Evolutionary conservation across 2,888 invertebrate species (phyloP).

Genomic region (Lasioglossum marginatum): DNA sequence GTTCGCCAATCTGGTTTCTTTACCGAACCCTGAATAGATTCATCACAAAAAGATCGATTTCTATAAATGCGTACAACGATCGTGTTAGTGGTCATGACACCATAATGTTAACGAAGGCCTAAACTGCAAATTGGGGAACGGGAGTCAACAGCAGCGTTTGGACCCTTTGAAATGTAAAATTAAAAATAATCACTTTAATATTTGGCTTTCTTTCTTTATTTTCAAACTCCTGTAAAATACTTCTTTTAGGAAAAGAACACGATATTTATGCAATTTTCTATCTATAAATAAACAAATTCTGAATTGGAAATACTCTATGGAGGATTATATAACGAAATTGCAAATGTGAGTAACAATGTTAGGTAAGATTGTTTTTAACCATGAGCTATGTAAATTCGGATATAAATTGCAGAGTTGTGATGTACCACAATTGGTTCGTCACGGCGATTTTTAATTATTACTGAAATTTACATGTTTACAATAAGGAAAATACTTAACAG

Average conservation of each 20-base stretch:
- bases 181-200: background rate
- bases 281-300: background rate
- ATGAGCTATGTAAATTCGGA: background rate
- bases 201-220: background rate
- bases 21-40: constrained; percentile 53
- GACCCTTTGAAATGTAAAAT: background rate
- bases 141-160: background rate
- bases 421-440: background rate
- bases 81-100: background rate
- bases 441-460: background rate
- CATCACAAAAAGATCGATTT: constrained; percentile 50
- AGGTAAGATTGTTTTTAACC: background rate
- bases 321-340: background rate
- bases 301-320: background rate
- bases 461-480: background rate
- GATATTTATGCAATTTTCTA: background rate
- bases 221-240: background rate
- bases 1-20: constrained; percentile 73
- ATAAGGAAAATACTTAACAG: background rate
- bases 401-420: background rate
- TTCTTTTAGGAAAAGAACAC: background rate
- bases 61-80: constrained; percentile 2
- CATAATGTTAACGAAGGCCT: background rate
- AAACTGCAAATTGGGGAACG: background rate
- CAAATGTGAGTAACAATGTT: background rate